Base-by-base conservation (phyloP, 1,140 invertebrate species). In the Cotesia chilonis region DNA sequence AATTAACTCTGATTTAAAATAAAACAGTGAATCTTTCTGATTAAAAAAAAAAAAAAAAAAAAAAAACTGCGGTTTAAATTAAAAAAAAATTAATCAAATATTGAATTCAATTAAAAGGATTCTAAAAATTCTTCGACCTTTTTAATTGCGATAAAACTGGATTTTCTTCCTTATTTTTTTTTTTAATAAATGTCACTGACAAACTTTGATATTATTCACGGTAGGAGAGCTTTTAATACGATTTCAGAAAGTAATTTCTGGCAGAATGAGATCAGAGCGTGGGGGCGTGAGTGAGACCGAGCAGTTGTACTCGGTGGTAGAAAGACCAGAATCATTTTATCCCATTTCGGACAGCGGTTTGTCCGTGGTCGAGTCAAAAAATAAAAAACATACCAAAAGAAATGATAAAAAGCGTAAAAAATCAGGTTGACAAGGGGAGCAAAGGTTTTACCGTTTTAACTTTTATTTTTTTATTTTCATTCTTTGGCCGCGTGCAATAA, bases 401-500 rank as follows among this genome's bases (percentile, higher is more conserved):
- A 47, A 71, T 37, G 17, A 52, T 55, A 17, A 71, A 66, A 59
- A 66, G 63, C 70, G 63, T 71, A 41, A 57, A 71, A 71, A 71
- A 71, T 71, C 54, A n/a, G 59, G 70, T 71, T 71, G 70, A 71
- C 70, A 71, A 57, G 70, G 61, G 41, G 41, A 47, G 76, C 72
- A 77, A 80, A 78, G 73, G 74, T 68, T 68, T 76, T 77, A 73
- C 57, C 63, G 65, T 47, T 36, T n/a, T 47, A 28, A 14, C 4
- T 20, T 36, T 79, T 70, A 66, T 72, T 69, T 78, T 79, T 78
- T 73, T 66, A 60, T 71, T 67, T 74, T 78, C 74, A 76, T 77
- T 38, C 9, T 63, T 36, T 77, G 75, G 38, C 63, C 20, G 17
- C 69, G 75, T 77, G 82, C 82, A 68, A 84, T 84, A 84, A 84